Evolutionary conservation across 2,797 vertebrate species (phyloP).

Genomic region (Antrozous pallidus): DNA sequence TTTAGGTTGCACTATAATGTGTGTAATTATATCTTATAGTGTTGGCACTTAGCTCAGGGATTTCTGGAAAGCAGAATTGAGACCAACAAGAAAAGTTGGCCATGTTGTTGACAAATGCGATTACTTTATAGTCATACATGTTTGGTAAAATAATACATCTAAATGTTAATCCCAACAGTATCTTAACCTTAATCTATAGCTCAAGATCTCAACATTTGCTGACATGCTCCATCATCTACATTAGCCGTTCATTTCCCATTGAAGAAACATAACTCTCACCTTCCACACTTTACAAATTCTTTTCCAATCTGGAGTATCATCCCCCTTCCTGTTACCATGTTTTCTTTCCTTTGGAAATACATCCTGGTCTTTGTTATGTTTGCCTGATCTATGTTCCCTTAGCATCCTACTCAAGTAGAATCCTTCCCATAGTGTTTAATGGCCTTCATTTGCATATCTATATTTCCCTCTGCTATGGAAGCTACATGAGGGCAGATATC

Average conservation of each 20-base stretch:
- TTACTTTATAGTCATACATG: not conserved
- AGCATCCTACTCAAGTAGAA: not conserved
- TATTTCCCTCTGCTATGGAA: not conserved
- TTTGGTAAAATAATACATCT: not conserved
- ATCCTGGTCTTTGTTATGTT: not conserved
- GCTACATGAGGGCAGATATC: not conserved
- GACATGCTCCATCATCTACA: rapidly evolving
- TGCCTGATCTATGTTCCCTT: not conserved
- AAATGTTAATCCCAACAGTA: not conserved
- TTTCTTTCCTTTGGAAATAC: not conserved
- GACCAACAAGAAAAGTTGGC: not conserved
- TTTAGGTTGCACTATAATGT: not conserved
- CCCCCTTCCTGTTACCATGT: not conserved
- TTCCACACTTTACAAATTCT: not conserved
- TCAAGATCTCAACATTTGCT: not conserved
- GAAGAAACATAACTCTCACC: not conserved
- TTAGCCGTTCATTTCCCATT: not conserved
- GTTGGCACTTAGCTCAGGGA: not conserved
- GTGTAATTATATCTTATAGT: not conserved
- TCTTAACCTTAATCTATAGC: not conserved
- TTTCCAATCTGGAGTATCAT: not conserved
- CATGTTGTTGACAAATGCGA: not conserved
- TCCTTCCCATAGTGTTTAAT: not conserved
- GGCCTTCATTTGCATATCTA: not conserved
- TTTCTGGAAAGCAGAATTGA: not conserved